These are phyloP conservation scores for Dyspetes luteomarginatus DNA, from an alignment of 2,888 invertebrate species.

Conservation along the genomic window DNA sequence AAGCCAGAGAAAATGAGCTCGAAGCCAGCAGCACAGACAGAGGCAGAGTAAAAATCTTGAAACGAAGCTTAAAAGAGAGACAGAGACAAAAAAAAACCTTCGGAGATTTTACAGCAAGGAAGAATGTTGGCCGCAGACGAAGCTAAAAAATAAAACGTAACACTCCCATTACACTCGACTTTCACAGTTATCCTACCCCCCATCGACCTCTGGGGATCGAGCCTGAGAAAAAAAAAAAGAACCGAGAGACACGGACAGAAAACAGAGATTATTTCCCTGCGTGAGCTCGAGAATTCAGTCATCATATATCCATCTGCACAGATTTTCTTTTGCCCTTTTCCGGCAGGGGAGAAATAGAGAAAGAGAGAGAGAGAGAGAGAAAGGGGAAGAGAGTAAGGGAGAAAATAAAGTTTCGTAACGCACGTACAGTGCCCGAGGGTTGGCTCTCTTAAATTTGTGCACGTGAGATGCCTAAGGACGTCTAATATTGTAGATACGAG, in stretches of 20 bases:
- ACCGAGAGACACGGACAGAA: background rate
- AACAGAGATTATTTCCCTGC: slow-evolving; percentile 45
- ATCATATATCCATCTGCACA: slow-evolving; percentile 41
- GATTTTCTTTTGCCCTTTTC: slow-evolving; percentile 37
- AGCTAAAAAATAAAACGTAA: slow-evolving; percentile 49
- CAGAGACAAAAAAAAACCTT: slow-evolving; percentile 13
- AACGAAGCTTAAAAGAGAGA: background rate
- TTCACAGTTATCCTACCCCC: slow-evolving; percentile 58
- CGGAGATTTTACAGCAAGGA: slow-evolving; percentile 38
- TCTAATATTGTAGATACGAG: slow-evolving; percentile 30
- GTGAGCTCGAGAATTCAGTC: slow-evolving; percentile 41
- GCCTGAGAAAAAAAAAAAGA: slow-evolving; percentile 5
- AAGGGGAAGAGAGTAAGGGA: slow-evolving; percentile 55
- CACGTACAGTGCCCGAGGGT: slow-evolving; percentile 44
- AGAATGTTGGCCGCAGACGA: slow-evolving; percentile 21
- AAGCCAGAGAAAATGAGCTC: background rate
- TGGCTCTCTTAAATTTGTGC: slow-evolving; percentile 50
- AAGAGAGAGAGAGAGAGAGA: slow-evolving; percentile 55
- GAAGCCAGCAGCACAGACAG: background rate
- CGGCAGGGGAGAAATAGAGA: slow-evolving; percentile 36
- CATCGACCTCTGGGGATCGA: slow-evolving; percentile 44
- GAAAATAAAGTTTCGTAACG: slow-evolving; percentile 58
- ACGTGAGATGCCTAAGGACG: slow-evolving; percentile 52
- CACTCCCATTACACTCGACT: slow-evolving; percentile 54
- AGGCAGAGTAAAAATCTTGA: background rate